phyloP scores from a whole-genome alignment of 2,113 vertebrate species.

The Cyphomyrus discorhynchus region DNA sequence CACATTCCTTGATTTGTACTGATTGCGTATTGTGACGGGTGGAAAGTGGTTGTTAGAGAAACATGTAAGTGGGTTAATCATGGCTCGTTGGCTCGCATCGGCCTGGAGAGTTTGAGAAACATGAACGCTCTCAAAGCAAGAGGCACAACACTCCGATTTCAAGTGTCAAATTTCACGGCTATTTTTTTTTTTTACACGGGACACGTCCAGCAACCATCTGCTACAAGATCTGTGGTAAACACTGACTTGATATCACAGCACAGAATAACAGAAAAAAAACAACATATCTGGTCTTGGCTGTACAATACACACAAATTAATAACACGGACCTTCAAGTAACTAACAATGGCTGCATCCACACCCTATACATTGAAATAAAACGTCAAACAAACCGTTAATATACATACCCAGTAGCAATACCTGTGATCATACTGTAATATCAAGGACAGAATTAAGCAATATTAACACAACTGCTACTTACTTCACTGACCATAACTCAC shows the following conservation, averaged over 20 bases:
- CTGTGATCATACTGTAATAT: slow-evolving; percentile 27
- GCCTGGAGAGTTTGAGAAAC: not conserved
- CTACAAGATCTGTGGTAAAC: slow-evolving; percentile 35
- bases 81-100: not conserved
- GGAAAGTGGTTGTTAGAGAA: not conserved
- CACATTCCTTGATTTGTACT: slow-evolving; percentile 1
- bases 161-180: not conserved
- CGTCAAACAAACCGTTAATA: slow-evolving; percentile 23
- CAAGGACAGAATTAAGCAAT: slow-evolving; percentile 26
- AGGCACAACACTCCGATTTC: not conserved
- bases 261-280: slow-evolving; percentile 32
- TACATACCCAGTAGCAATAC: slow-evolving; percentile 28
- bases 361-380: slow-evolving; percentile 32
- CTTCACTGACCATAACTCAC: slow-evolving; percentile 23
- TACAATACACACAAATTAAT: slow-evolving; percentile 21
- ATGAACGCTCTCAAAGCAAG: not conserved
- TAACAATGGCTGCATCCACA: slow-evolving; percentile 30
- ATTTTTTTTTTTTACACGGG: not conserved
- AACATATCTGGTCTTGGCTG: slow-evolving; percentile 29
- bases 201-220: slow-evolving; percentile 23
- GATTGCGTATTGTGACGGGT: not conserved
- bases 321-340: slow-evolving; percentile 33
- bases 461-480: slow-evolving; percentile 37
- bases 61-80: not conserved
- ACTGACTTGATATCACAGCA: slow-evolving; percentile 38